Evolutionary conservation across 2,797 vertebrate genomes (phyloP), one percentile per base, ranked within the genome.

Genomic region (Sebastes vulpes): DNA sequence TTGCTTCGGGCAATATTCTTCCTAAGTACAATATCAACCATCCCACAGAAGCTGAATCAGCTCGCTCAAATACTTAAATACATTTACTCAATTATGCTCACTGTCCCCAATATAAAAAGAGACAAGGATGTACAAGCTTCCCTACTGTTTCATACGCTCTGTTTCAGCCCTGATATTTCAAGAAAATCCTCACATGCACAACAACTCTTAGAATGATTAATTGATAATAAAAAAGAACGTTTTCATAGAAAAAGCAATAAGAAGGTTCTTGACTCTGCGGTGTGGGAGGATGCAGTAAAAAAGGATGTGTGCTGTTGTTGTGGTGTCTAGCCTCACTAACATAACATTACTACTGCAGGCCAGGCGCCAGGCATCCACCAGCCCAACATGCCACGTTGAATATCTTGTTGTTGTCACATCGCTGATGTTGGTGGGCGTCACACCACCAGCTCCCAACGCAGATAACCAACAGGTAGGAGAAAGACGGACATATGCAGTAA

Each of bases 21-120:
- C 73, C 74, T 88, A 88, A 93, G 86, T 89, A 92, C 90, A 93
- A 91, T 91, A 92, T 94, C 89, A 94, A 91, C 90, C 89, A 83
- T 91, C 88, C 93, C 87, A 91, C 78, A 67, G 93, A 93, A 93
- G 85, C 89, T 75, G 88, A 92, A 93, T 94, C 83, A 81, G 89
- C 91, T 84, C 70, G 59, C 90, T 92, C 77, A 90, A 90, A 93
- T 91, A 89, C 92, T 95, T 92, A 92, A 92, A 91, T 91, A 95
- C 91, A 90, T 92, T 93, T 89, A 87, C 77, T 88, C 90, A 92
- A 92, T 94, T 93, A 94, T 91, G 79, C 83, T 93, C 76, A 65
- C 81, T 89, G 85, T 89, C 84, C 72, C 81, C 75, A 69, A 80
- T 79, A 83, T 86, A 70, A 86, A 77, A 77, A 83, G 63, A 90